A percentile compares a stretch with the other conserved stretches of the same genome.
Conservation (phyloP, 2,888 invertebrate species). For the Hanleya hanleyi region DNA sequence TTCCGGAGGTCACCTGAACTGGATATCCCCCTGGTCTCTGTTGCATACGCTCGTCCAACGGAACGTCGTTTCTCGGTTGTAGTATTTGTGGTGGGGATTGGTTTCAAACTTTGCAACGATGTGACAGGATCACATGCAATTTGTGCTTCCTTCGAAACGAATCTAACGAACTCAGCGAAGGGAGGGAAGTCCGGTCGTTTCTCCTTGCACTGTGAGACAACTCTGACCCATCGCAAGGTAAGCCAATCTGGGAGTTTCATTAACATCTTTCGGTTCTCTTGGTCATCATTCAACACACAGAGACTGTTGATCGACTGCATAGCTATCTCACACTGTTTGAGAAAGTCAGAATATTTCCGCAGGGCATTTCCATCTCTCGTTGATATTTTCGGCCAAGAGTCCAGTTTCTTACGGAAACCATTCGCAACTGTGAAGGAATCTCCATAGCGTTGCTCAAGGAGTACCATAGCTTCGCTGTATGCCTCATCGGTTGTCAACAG, state of each 20-base stretch:
- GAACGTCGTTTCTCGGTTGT: background rate
- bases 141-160: conserved; percentile 12
- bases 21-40: background rate
- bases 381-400: conserved; percentile 30
- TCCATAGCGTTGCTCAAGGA: conserved; percentile 33
- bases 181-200: background rate
- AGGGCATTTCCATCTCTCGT: conserved; percentile 21
- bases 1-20: background rate
- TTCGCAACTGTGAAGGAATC: conserved; percentile 35
- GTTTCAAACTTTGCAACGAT: background rate
- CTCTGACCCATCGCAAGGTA: conserved; percentile 21
- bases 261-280: conserved; percentile 27
- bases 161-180: conserved; percentile 4
- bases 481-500: conserved; percentile 27
- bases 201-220: conserved; percentile 9
- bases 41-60: background rate
- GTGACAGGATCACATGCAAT: conserved; percentile 13
- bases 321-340: conserved; percentile 23
- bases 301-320: conserved; percentile 20
- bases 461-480: conserved; percentile 24
- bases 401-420: conserved; percentile 31
- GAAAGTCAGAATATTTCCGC: conserved; percentile 23
- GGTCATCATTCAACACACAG: conserved; percentile 22
- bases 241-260: conserved; percentile 30
- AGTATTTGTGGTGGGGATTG: background rate